phyloP scores from a whole-genome alignment of 2,797 vertebrate genomes.

The Myotis vivesi region DNA sequence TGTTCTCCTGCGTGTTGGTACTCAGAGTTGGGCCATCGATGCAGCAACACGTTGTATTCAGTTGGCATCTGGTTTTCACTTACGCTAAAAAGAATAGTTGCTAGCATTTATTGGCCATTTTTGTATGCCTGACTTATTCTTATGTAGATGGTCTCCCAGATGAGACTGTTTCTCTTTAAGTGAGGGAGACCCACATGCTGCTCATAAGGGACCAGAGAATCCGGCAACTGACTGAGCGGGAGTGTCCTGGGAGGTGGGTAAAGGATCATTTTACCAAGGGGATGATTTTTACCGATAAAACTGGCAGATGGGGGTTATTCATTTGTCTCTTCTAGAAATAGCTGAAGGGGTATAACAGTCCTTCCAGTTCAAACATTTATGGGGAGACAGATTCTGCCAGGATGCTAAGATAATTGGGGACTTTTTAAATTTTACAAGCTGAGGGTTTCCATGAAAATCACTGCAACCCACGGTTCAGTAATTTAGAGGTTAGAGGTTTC shows the following conservation, averaged over 20 bases:
- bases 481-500: not conserved
- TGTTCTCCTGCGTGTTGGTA: not conserved
- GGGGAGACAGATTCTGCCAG: not conserved
- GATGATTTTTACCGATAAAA: not conserved
- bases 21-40: not conserved
- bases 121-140: not conserved
- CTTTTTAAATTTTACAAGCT: slow-evolving; percentile 2
- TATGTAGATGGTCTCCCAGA: not conserved
- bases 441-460: slow-evolving; percentile 2
- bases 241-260: slow-evolving; percentile 10
- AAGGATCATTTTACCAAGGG: not conserved
- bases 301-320: not conserved
- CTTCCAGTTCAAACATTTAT: not conserved
- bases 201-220: slow-evolving; percentile 2
- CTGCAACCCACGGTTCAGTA: not conserved
- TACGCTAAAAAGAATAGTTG: not conserved
- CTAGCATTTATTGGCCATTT: not conserved
- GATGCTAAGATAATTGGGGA: not conserved
- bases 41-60: not conserved
- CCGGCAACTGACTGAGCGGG: not conserved
- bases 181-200: not conserved
- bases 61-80: not conserved
- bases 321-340: slow-evolving; percentile 41
- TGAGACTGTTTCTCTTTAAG: slow-evolving; percentile 26
- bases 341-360: not conserved